Conservation (phyloP, 2,888 invertebrate genomes). For the Eulithis prunata region DNA sequence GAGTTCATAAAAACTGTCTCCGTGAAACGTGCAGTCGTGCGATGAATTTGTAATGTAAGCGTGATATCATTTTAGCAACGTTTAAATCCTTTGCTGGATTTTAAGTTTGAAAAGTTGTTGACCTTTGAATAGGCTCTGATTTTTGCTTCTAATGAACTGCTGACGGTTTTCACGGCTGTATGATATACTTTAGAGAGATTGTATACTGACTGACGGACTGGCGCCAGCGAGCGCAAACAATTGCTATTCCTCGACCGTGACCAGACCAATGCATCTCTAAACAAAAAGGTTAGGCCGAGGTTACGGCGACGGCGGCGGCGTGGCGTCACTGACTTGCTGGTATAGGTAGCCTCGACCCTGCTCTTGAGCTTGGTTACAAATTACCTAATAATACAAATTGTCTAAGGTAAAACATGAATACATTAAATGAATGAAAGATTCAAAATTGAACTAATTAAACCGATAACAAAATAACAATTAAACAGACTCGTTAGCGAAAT, state of each 20-base stretch:
- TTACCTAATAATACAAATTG: neutral
- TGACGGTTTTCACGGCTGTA: neutral
- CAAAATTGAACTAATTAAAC: too few species aligned
- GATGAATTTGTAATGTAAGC: constrained; percentile 35
- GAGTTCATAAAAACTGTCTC: constrained; percentile 37
- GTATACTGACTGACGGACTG: constrained; percentile 1
- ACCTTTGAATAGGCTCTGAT: constrained; percentile 14
- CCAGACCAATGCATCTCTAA: constrained; percentile 30
- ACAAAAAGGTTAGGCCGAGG: constrained; percentile 37
- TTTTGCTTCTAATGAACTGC: neutral
- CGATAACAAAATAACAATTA: too few species aligned
- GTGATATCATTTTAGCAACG: constrained; percentile 35
- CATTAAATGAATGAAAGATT: too few species aligned
- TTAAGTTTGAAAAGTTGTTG: constrained; percentile 24
- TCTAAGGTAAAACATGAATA: too few species aligned
- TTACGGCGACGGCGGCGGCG: constrained; percentile 4
- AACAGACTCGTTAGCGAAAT: too few species aligned
- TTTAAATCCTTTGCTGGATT: constrained; percentile 8
- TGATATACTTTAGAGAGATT: constrained; percentile 9
- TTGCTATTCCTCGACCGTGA: constrained; percentile 32
- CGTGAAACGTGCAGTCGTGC: constrained; percentile 36
- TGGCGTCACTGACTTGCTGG: constrained; percentile 22
- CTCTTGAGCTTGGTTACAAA: constrained; percentile 15
- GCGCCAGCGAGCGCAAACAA: constrained; percentile 20
- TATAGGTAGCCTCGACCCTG: constrained; percentile 1